Percentiles rank a stretch among this genome's conserved stretches.
Conservation (phyloP, 2,113 vertebrate genomes). For the Megaceryle torquata region DNA sequence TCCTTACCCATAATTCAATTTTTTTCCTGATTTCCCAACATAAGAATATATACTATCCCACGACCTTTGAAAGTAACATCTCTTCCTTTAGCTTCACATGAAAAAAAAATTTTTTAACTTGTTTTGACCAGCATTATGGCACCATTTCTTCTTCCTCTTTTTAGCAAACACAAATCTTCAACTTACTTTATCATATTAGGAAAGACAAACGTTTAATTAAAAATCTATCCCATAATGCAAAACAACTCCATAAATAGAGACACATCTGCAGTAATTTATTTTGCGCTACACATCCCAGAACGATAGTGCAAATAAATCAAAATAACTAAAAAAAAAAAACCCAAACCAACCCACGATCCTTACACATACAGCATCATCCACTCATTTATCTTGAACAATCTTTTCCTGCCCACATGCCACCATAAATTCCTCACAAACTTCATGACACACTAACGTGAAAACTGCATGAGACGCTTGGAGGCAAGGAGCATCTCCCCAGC, state of each 20-base stretch:
- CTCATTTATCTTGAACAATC: not conserved
- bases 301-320: fast-evolving
- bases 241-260: not conserved
- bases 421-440: not conserved
- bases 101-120: not conserved
- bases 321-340: not conserved
- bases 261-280: not conserved
- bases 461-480: fast-evolving
- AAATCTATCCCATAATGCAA: not conserved
- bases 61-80: not conserved
- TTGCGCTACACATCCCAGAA: not conserved
- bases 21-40: not conserved
- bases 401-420: not conserved
- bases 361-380: fast-evolving
- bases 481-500: not conserved
- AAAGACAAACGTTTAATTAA: not conserved
- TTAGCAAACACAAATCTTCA: not conserved
- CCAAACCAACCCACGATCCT: not conserved
- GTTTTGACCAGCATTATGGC: not conserved
- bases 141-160: not conserved
- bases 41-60: fast-evolving
- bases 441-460: not conserved
- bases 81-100: not conserved
- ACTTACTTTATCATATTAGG: not conserved
- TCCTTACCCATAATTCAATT: not conserved